These are phyloP conservation scores for Galbula dea DNA, from an alignment of 2,113 vertebrate genomes.

Conservation along the genomic window DNA sequence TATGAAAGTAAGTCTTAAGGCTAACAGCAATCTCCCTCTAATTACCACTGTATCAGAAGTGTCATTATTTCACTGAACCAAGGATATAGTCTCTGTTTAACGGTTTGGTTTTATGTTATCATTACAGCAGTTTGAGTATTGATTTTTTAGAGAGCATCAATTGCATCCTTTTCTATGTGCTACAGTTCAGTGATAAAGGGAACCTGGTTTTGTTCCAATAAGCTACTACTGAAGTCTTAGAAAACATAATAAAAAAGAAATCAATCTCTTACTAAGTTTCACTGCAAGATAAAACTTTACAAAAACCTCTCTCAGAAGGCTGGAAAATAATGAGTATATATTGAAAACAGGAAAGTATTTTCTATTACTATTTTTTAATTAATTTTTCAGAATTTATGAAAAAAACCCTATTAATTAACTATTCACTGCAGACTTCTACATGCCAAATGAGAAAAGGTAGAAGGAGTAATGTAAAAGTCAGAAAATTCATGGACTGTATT, in stretches of 20 bases:
- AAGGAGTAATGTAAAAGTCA: constrained; percentile 1
- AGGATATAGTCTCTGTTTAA: neutral
- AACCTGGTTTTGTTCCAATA: neutral
- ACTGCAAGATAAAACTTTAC: neutral
- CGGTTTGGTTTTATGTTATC: neutral
- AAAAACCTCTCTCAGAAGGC: neutral
- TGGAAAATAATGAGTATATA: neutral
- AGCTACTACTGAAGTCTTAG: neutral
- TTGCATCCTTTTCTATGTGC: neutral
- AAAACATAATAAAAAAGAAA: neutral
- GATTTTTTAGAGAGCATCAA: neutral
- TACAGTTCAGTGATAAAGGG: neutral
- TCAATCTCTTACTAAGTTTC: neutral
- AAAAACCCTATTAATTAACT: neutral
- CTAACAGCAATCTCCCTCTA: neutral
- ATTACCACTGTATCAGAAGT: neutral
- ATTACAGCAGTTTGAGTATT: neutral
- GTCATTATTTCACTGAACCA: neutral
- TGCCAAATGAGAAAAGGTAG: neutral
- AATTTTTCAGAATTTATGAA: too few relatives aligned
- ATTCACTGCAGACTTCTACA: neutral
- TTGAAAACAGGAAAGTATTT: neutral
- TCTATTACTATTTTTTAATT: neutral
- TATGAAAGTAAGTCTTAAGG: neutral
- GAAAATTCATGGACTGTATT: neutral